Evolutionary conservation across 2,888 invertebrate genomes (phyloP).

Genomic region (Brachypalpus laphriformis): DNA sequence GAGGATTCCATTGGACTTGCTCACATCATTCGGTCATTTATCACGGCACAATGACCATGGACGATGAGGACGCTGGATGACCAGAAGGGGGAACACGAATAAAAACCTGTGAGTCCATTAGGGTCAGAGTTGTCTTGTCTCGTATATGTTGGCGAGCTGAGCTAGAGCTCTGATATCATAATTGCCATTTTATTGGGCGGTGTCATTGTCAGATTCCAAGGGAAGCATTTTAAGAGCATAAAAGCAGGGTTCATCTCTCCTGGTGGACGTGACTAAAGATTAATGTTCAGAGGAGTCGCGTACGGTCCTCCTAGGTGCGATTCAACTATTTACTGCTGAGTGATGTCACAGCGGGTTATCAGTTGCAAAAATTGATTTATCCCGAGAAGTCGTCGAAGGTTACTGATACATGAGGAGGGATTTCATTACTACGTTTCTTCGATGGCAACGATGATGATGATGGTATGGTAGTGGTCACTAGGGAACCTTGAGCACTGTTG

Average conservation of each 20-base stretch:
- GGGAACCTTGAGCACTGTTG: conserved; percentile 37
- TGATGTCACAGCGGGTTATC: conserved; percentile 70
- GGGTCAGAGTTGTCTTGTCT: conserved; percentile 70
- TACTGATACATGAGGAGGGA: conserved; percentile 57
- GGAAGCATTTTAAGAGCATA: conserved; percentile 53
- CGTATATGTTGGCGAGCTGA: conserved; percentile 12
- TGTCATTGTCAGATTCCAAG: conserved; percentile 58
- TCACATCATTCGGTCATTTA: conserved; percentile 69
- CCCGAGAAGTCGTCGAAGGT: conserved; percentile 67
- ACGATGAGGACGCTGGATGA: conserved; percentile 13
- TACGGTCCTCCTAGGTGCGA: conserved; percentile 56
- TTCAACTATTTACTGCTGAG: conserved; percentile 73
- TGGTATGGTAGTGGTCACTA: conserved; percentile 36
- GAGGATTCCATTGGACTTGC: conserved; percentile 33
- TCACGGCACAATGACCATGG: conserved; percentile 68
- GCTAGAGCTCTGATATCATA: conserved; percentile 66
- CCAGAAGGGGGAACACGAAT: neutral
- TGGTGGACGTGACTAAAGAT: conserved; percentile 35
- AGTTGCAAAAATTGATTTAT: conserved; percentile 72
- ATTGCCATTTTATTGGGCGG: conserved; percentile 73
- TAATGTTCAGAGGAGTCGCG: conserved; percentile 46
- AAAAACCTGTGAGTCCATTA: conserved; percentile 70
- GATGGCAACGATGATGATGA: conserved; percentile 23
- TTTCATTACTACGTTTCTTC: conserved; percentile 48
- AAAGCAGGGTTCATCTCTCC: conserved; percentile 25